phyloP scores from a whole-genome alignment of 2,113 vertebrate genomes.

The Sylvilagus bachmani region DNA sequence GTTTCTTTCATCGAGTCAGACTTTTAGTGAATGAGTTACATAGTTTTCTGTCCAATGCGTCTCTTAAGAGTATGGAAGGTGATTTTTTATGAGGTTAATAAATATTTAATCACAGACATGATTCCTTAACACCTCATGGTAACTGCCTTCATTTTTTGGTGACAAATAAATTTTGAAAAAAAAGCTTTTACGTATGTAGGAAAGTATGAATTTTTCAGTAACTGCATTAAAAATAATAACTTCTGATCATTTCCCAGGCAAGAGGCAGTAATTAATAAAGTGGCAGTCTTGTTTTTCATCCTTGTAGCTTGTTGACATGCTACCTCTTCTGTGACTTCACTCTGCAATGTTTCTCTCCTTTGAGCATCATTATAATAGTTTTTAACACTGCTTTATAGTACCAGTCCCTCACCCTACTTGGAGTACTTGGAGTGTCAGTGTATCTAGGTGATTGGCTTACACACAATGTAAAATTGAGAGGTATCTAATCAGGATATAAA shows the following conservation, averaged over 20 bases:
- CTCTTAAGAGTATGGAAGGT: not conserved
- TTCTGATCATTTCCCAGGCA: not conserved
- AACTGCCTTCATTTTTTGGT: not conserved
- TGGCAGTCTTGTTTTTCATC: not conserved
- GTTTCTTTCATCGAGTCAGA: not conserved
- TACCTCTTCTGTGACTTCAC: not conserved
- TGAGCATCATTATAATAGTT: not conserved
- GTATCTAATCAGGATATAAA: not conserved
- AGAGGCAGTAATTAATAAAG: not conserved
- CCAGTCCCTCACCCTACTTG: not conserved
- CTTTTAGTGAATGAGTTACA: not conserved
- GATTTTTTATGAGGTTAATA: not conserved
- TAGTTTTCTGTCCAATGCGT: not conserved
- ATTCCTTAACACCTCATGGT: not conserved
- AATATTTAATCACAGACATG: not conserved
- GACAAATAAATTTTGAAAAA: not conserved
- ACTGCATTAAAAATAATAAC: not conserved
- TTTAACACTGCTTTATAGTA: not conserved
- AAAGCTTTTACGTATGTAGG: not conserved
- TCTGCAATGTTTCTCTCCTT: not conserved
- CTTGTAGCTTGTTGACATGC: not conserved
- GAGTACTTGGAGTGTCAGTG: not conserved
- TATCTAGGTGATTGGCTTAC: not conserved
- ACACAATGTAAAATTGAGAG: conserved; percentile 10
- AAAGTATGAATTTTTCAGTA: not conserved